phyloP scores from a whole-genome alignment of 2,888 invertebrate species.

The Thera britannica region DNA sequence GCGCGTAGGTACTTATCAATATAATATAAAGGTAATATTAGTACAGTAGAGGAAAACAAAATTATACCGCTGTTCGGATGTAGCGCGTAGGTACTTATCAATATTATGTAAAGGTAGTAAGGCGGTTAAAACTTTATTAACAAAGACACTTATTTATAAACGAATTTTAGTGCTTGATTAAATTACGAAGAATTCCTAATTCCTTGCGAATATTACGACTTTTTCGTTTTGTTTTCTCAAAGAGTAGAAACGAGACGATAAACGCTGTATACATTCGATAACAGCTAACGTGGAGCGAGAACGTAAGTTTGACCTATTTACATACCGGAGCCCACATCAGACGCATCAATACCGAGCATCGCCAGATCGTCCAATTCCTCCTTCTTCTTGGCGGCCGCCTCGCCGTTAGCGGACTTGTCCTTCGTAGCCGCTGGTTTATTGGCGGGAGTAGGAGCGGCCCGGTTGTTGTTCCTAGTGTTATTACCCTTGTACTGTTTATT shows the following conservation, averaged over 20 bases:
- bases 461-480: slow-evolving; percentile 42
- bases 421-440: background rate
- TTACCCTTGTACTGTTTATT: slow-evolving; percentile 43
- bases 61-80: background rate
- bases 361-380: slow-evolving; percentile 90
- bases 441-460: background rate
- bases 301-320: slow-evolving; percentile 33
- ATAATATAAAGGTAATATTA: background rate
- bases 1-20: background rate
- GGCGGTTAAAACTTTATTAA: slow-evolving; percentile 1
- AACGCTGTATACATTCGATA: background rate
- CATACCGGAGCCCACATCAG: slow-evolving; percentile 87
- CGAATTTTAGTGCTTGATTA: too few species aligned
- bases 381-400: slow-evolving; percentile 61
- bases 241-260: background rate
- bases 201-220: too few species aligned
- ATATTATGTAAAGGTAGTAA: background rate
- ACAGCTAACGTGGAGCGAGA: background rate
- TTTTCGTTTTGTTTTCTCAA: background rate
- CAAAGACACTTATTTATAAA: background rate
- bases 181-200: too few species aligned
- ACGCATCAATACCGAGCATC: slow-evolving; percentile 94
- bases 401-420: slow-evolving; percentile 37
- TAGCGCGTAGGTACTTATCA: background rate
- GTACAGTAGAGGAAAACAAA: background rate